A percentile compares a stretch with the other conserved stretches of the same genome.
Conservation (phyloP, 2,888 invertebrate genomes). For the Drosophila fulvimacula region DNA sequence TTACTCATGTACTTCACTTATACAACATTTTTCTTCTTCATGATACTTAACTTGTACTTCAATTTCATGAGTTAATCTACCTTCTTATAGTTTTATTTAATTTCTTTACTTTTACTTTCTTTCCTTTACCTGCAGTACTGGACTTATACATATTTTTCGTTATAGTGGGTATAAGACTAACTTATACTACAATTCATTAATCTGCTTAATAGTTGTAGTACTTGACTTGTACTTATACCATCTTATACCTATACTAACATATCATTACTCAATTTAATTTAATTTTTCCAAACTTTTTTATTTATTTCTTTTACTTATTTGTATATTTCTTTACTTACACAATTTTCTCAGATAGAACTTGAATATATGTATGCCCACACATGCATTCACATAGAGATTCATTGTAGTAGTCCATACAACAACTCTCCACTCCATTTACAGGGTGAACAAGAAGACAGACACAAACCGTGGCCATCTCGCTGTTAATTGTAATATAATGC, state of each 20-base stretch:
- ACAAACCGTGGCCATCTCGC: neutral
- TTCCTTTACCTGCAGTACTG: neutral
- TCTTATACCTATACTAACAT: neutral
- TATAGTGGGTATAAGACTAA: too few species aligned
- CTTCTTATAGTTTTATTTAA: neutral
- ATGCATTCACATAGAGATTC: neutral
- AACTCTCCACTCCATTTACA: neutral
- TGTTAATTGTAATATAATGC: conserved; percentile 30
- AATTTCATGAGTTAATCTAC: neutral
- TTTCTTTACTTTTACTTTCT: neutral
- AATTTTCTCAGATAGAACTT: neutral
- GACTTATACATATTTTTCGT: neutral
- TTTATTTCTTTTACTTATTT: too few species aligned
- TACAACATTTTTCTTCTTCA: neutral
- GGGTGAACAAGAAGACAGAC: neutral
- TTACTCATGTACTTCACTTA: too few species aligned
- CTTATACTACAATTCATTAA: too few species aligned
- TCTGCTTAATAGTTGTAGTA: too few species aligned
- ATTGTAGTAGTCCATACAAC: neutral
- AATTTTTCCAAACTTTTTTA: too few species aligned
- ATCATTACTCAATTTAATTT: neutral
- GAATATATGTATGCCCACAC: neutral
- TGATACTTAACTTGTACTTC: neutral
- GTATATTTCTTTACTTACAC: too few species aligned
- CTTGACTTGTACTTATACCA: too few species aligned